phyloP scores from a whole-genome alignment of 2,113 vertebrate genomes.

The Mus musculus region GRCm39 chr8:53270501-53271000 shows the following conservation, averaged over 20 bases:
- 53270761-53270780: too few species aligned
- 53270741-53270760: not conserved
- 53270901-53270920: not conserved
- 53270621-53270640: rapidly evolving
- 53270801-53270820: not conserved
- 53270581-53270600: not conserved
- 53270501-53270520: not conserved
- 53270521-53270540: not conserved
- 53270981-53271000: too few species aligned
- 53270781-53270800: not conserved
- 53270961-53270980: not conserved
- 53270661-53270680: not conserved
- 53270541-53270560: too few species aligned
- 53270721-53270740: not conserved
- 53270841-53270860: not conserved
- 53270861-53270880: not conserved
- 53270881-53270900: not conserved
- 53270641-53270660: not conserved
- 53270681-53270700: too few species aligned
- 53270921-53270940: not conserved
- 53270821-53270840: not conserved
- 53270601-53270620: not conserved
- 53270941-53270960: not conserved
- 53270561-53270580: not conserved
- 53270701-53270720: not conserved